Conservation (phyloP, 2,113 vertebrate genomes). For the Apaloderma vittatum region DNA sequence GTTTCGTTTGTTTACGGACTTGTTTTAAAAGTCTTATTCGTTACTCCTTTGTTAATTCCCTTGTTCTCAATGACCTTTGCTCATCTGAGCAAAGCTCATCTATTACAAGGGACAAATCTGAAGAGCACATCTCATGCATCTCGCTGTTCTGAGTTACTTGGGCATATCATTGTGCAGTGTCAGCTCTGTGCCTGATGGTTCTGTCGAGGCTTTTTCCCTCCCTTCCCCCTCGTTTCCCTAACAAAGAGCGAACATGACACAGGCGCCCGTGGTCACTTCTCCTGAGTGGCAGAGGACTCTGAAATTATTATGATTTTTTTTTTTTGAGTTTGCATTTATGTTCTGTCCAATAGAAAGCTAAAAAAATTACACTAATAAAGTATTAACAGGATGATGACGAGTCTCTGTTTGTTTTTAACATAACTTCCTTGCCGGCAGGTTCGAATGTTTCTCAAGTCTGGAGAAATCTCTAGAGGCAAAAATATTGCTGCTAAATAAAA, state of each 20-base stretch:
- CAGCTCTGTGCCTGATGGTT: slow-evolving; percentile 97
- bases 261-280: slow-evolving; percentile 89
- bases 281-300: slow-evolving; percentile 86
- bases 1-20: slow-evolving; percentile 91
- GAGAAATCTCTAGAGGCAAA: neutral
- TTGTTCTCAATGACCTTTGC: slow-evolving; percentile 76
- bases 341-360: slow-evolving; percentile 90
- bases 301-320: neutral
- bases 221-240: slow-evolving; percentile 56
- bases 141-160: slow-evolving; percentile 87
- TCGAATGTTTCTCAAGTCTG: fast-evolving
- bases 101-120: slow-evolving; percentile 77
- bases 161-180: slow-evolving; percentile 97
- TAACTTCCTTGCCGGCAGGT: neutral
- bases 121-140: slow-evolving; percentile 86
- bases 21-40: slow-evolving; percentile 97
- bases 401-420: slow-evolving; percentile 38
- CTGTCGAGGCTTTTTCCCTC: slow-evolving; percentile 86
- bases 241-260: slow-evolving; percentile 80
- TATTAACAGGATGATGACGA: slow-evolving; percentile 86
- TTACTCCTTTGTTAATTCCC: slow-evolving; percentile 80
- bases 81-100: slow-evolving; percentile 76
- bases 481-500: neutral
- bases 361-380: slow-evolving; percentile 98
- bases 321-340: slow-evolving; percentile 87